Conservation (phyloP, 2,797 vertebrate genomes). For the Novumbra hubbsi region DNA sequence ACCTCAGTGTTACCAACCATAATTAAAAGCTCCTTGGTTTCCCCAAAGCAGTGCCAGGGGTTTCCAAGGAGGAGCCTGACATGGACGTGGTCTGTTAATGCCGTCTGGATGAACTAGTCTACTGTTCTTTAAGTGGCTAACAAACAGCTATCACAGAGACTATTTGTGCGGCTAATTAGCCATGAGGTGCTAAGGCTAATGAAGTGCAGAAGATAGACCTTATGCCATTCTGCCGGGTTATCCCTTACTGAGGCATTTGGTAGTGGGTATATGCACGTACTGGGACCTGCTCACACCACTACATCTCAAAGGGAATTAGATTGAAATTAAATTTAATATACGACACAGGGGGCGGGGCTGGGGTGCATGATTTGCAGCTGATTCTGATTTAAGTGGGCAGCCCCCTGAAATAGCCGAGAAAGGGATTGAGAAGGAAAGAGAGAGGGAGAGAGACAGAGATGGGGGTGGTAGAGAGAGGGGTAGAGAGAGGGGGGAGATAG, state of each 20-base stretch:
- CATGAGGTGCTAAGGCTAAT: background rate
- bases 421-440: slow-evolving; percentile 37
- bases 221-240: background rate
- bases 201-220: background rate
- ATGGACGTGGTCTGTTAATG: too few relatives aligned
- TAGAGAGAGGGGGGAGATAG: slow-evolving; percentile 32
- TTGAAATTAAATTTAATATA: slow-evolving; percentile 65
- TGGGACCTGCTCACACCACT: slow-evolving; percentile 52
- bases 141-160: background rate
- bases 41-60: too few relatives aligned
- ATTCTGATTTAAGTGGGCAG: slow-evolving; percentile 62
- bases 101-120: too few relatives aligned
- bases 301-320: slow-evolving; percentile 62
- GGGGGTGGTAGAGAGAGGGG: slow-evolving; percentile 19
- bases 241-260: slow-evolving; percentile 46
- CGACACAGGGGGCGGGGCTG: slow-evolving; percentile 46
- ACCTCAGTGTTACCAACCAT: background rate
- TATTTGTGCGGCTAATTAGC: background rate
- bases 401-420: slow-evolving; percentile 51
- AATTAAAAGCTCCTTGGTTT: background rate
- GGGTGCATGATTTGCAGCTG: slow-evolving; percentile 48
- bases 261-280: slow-evolving; percentile 32
- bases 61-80: background rate
- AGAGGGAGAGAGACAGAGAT: slow-evolving; percentile 14
- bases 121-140: background rate